A percentile compares a stretch with the other conserved stretches of the same genome.
phyloP scores from a whole-genome alignment of 2,888 invertebrate species.

The Bombylius major region DNA sequence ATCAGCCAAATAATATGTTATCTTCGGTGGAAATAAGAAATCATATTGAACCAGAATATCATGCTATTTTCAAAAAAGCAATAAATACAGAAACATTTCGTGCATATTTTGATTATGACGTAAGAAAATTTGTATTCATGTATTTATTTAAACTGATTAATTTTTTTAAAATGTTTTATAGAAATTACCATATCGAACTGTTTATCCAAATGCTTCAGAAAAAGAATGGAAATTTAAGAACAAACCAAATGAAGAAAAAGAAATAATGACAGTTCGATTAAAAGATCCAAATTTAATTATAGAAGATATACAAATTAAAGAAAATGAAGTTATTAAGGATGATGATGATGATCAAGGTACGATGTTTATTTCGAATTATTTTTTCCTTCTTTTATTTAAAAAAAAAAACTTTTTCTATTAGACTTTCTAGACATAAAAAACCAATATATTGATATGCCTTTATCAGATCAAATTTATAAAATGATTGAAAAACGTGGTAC shows the following conservation, averaged over 20 bases:
- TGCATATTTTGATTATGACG: constrained; percentile 41
- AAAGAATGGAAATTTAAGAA: constrained; percentile 42
- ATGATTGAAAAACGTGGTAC: constrained; percentile 39
- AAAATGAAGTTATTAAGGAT: constrained; percentile 38
- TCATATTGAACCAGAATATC: background rate
- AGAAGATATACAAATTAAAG: constrained; percentile 38
- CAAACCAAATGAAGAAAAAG: constrained; percentile 26
- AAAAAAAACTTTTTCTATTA: background rate
- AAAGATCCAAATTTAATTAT: constrained; percentile 44
- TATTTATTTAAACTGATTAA: background rate
- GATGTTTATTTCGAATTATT: background rate
- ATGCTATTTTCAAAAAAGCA: constrained; percentile 20
- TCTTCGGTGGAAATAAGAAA: constrained; percentile 13
- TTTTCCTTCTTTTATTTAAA: background rate
- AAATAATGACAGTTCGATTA: constrained; percentile 42
- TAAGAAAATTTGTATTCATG: constrained; percentile 19
- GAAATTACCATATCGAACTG: constrained; percentile 39
- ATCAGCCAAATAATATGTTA: constrained; percentile 39
- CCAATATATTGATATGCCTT: constrained; percentile 29
- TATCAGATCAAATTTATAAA: constrained; percentile 40
- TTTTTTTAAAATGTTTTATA: background rate
- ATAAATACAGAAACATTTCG: constrained; percentile 38
- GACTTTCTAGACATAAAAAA: constrained; percentile 16
- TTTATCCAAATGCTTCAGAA: constrained; percentile 44
- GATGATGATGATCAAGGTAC: constrained; percentile 20